Evolutionary conservation across 2,113 vertebrate species (phyloP), one percentile per base, ranked within the genome.

Genomic region (Electrona antarctica): DNA sequence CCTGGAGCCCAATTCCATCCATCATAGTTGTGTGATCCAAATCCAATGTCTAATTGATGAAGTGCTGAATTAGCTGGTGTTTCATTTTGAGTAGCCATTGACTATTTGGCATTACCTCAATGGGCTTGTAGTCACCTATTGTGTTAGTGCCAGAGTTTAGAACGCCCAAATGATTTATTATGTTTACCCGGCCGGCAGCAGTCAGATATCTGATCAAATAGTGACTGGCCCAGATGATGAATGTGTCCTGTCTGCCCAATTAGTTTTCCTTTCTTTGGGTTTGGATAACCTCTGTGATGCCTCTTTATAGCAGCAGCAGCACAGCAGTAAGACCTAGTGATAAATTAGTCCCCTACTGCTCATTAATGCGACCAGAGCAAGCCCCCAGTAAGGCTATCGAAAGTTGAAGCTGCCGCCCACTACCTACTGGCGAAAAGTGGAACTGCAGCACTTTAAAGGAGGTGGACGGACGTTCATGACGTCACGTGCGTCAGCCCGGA

Each of bases 201-300:
- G 11, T 45, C 59, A 46, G 33, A 45, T 47, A 50, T 72, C 49
- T 15, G 61, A 55, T 74, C 64, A 45, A 64, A 64, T 21, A 41
- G 15, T 71, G 76, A 83, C 59, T 87, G 69, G 70, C 56, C 13
- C 62, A 74, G 14, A 80, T 33, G 50, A 54, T 21, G n/a, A 45
- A 61, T 71, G 41, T 69, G 58, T 73, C 52, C 11, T 55, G 41
- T 14, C 60, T 48, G 2, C 15, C 13, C 8, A 52, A 47, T 74
- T 54, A 64, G 56, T 64, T 67, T 8, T 65, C 5, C 50, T 72
- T 68, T 66, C 10, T 29, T 41, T 62, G 61, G 15, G 7, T 66
- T 29, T 64, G 33, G 15, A 61, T 54, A 13, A 21, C 48, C 55
- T 15, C 15, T 9, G 55, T 54, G 48, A 45, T 58, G n/a, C n/a